These are phyloP conservation scores for Silurus glanis DNA, from an alignment of 2,113 vertebrate species.

Conservation along the genomic window DNA sequence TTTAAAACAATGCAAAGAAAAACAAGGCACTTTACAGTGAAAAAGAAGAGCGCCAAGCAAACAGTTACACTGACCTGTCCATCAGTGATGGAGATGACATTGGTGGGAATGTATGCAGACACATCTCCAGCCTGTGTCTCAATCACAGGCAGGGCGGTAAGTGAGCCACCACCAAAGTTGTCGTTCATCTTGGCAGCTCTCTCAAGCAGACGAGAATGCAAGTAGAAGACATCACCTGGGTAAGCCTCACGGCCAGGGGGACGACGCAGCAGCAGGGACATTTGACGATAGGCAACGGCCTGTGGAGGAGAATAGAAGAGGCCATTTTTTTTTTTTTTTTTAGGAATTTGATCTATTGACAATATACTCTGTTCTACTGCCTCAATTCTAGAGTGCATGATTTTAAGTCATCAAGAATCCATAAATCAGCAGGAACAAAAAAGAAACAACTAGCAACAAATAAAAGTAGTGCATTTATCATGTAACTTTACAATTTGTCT, in stretches of 20 bases:
- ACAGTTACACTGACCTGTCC: conserved; percentile 80
- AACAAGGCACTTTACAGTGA: not conserved
- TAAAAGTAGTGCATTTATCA: not conserved
- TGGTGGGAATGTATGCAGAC: conserved; percentile 99
- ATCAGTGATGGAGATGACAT: conserved; percentile 98
- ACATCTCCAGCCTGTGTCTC: conserved; percentile 99
- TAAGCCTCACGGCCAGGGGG: conserved; percentile 96
- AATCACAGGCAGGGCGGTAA: conserved; percentile 95
- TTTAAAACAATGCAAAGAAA: not conserved
- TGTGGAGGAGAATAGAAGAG: conserved; percentile 47
- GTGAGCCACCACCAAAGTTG: conserved; percentile 91
- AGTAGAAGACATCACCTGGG: conserved; percentile 96
- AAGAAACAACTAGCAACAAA: not conserved
- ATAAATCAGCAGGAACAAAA: not conserved
- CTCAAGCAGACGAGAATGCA: conserved; percentile 96
- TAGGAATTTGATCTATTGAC: no score
- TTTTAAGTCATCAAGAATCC: not conserved
- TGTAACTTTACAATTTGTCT: no score
- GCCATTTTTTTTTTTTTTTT: no score
- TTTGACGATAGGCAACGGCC: conserved; percentile 98
- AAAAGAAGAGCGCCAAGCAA: not conserved
- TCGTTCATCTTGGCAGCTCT: conserved; percentile 99
- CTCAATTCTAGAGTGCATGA: not conserved
- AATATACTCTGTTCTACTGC: no score
- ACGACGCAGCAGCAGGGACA: conserved; percentile 96